Base-by-base conservation (phyloP, 1,140 invertebrate species). In the Pinna nobilis region DNA sequence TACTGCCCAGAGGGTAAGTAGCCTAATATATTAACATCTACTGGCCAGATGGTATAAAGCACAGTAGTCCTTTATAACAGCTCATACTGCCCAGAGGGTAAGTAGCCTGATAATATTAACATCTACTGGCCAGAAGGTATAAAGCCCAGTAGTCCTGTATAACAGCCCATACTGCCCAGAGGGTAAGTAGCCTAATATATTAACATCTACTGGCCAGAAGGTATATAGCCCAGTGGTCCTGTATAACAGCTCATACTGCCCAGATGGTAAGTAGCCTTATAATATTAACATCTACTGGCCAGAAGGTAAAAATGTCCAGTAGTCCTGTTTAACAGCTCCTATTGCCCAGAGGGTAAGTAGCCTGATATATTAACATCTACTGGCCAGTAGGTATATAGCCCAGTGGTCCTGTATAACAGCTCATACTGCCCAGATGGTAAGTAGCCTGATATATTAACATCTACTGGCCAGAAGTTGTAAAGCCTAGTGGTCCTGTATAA, bases 341-440 rank as follows among this genome's bases (percentile, higher is more conserved):
- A 80, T 44, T 88, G 86, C 72, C 75, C 83, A n/a, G 39, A 50
- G 39, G 86, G 86, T 55, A 84, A 80, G 49, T 79, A 84, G 68
- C 80, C n/a, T n/a, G n/a, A n/a, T n/a, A n/a, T n/a, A n/a, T n/a
- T n/a, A n/a, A n/a, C n/a, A n/a, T n/a, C n/a, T n/a, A n/a, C n/a
- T n/a, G n/a, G n/a, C n/a, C n/a, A n/a, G n/a, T n/a, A n/a, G 18
- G 3, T 4, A 20, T 20, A 37, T 13, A 23, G 28, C 28, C 86
- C 86, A 23, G 86, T 88, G 0, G 80, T 86, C 6, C 81, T 88
- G 9, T 87, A 76, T 63, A 87, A 85, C 53, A 78, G 65, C 68
- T 79, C 78, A 15, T 53, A 77, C 32, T 88, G 86, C 76, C 84
- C 80, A 25, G 65, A 77, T 76, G 86, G 86, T 86, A 72, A 64